Base-by-base conservation (phyloP, 2,888 invertebrate species). In the Lithophane ornitopus region DNA sequence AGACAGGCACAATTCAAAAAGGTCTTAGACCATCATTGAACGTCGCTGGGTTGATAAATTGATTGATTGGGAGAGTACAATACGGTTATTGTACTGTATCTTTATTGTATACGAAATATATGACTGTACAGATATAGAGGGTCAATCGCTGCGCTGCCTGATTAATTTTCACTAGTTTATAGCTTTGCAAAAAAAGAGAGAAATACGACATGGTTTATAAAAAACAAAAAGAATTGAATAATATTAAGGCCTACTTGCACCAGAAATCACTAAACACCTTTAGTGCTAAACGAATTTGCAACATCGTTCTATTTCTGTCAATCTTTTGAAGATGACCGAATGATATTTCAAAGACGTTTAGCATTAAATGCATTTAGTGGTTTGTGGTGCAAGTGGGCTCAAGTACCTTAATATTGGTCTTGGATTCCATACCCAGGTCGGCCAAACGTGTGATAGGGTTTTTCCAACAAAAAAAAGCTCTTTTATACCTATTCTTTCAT, bases 61-160 rank as follows among this genome's bases (percentile, higher is more conserved):
- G 28, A 49, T 66, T 71, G 11, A 65, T 52, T 70, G 11, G 22
- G 16, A 44, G n/a, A 72, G 56, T 72, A 68, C 56, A 72, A 72
- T 56, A 69, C 19, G n/a, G 44, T 34, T 34, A 26, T 44, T 69
- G 54, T 67, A 44, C 52, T 71, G 22, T 41, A 6, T 19, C 56
- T 56, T 62, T n/a, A 62, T 46, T 44, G 11, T 28, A 11, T 0
- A 28, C 8, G 9, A 26, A 56, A 58, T 19, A 44, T 58, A 26
- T 67, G 22, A 8, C 41, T 19, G 1, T 56, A 41, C 26, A 49
- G 14, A 9, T 34, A 22, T 8, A 14, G 14, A n/a, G 9, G 14
- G 11, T 46, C 12, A 49, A 28, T 49, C 22, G 14, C n/a, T 66
- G 49, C 9, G 22, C 22, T 46, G 12, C 8, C 14, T 39, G 3